Evolutionary conservation across 2,797 vertebrate species (phyloP).

Genomic region (Zalophus californianus): DNA sequence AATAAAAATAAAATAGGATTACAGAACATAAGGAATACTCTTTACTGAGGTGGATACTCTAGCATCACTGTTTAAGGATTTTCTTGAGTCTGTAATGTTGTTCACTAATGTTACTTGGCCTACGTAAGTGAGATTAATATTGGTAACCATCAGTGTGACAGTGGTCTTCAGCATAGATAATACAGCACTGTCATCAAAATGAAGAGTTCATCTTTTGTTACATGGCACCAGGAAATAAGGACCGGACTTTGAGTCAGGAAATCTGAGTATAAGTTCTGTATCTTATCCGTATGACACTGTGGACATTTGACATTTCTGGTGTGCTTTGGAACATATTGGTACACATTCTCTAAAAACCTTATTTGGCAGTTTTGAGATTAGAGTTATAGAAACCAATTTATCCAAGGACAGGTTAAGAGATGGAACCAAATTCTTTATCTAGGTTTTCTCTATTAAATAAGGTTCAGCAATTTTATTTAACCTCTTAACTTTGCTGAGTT

Average conservation of each 20-base stretch:
- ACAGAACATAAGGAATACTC: not conserved
- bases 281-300: not conserved
- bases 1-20: constrained; percentile 52
- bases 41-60: not conserved
- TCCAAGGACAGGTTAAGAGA: not conserved
- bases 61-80: constrained; percentile 58
- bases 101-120: constrained; percentile 59
- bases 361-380: not conserved
- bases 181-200: constrained; percentile 75
- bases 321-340: not conserved
- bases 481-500: not conserved
- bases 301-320: not conserved
- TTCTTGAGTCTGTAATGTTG: constrained; percentile 67
- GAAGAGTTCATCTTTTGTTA: constrained; percentile 66
- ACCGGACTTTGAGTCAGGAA: not conserved
- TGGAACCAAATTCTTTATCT: not conserved
- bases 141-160: constrained; percentile 70
- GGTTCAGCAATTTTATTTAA: not conserved
- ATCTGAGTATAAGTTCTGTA: not conserved
- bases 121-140: constrained; percentile 75
- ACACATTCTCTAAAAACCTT: not conserved
- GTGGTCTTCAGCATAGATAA: constrained; percentile 68
- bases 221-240: not conserved
- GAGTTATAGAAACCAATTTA: not conserved
- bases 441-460: not conserved